Percentiles rank a stretch among this genome's conserved stretches.
phyloP scores from a whole-genome alignment of 2,113 vertebrate species.

The Lynx canadensis region DNA sequence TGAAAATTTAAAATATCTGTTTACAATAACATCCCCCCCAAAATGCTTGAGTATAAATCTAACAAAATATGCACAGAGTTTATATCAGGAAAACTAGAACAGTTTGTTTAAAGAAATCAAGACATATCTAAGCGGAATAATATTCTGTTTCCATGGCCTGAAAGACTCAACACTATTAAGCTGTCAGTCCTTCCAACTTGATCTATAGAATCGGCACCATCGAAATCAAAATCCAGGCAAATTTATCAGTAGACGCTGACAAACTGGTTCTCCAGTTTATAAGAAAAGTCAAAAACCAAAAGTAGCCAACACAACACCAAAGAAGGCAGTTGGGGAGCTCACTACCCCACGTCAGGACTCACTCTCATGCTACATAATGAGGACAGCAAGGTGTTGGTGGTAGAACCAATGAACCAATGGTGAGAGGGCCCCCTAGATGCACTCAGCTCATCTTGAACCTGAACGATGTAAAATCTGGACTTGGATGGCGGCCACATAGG shows the following conservation, averaged over 20 bases:
- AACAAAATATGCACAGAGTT: not conserved
- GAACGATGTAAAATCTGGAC: not conserved
- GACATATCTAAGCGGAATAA: not conserved
- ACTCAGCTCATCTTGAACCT: not conserved
- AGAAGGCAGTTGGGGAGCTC: not conserved
- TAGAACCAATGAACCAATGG: not conserved
- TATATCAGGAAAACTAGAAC: not conserved
- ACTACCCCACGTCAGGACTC: not conserved
- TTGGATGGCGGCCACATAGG: not conserved
- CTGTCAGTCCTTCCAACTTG: not conserved
- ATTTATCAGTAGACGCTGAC: not conserved
- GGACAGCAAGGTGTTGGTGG: not conserved
- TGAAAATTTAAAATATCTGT: not conserved
- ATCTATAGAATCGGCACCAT: not conserved
- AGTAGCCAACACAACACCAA: not conserved
- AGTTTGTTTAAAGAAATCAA: not conserved
- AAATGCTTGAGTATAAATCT: not conserved
- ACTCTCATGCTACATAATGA: not conserved
- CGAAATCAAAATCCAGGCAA: not conserved
- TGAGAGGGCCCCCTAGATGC: accelerated
- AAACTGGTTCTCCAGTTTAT: not conserved
- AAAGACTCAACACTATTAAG: not conserved
- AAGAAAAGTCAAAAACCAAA: not conserved
- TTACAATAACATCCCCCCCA: not conserved
- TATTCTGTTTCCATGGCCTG: not conserved